These are phyloP conservation scores for Sandelia bainsii DNA, from an alignment of 2,797 vertebrate species.

Conservation along the genomic window DNA sequence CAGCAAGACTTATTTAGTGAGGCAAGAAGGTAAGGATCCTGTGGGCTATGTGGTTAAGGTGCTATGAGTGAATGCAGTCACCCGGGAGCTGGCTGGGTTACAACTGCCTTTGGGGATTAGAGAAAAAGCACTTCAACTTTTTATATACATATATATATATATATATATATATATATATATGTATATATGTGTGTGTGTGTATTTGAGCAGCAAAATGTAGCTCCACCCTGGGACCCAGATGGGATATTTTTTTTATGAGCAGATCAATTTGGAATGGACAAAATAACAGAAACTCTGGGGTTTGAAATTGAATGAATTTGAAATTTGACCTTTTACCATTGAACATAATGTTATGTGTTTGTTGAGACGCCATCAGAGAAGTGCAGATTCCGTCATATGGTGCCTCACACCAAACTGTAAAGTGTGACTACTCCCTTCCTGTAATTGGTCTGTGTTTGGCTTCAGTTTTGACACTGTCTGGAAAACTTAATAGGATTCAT, in stretches of 20 bases:
- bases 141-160: too few species aligned
- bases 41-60: slow-evolving; percentile 50
- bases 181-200: too few species aligned
- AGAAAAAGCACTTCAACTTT: not conserved
- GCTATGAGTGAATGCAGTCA: slow-evolving; percentile 56
- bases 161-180: too few species aligned
- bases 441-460: not conserved
- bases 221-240: too few species aligned
- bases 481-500: not conserved
- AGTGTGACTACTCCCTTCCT: not conserved
- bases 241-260: too few species aligned
- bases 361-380: not conserved
- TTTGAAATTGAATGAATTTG: too few species aligned
- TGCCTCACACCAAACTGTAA: slow-evolving; percentile 1
- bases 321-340: too few species aligned
- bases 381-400: not conserved
- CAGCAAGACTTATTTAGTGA: slow-evolving; percentile 59
- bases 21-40: slow-evolving; percentile 53
- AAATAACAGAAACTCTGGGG: not conserved
- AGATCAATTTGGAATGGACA: not conserved
- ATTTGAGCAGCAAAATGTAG: too few species aligned
- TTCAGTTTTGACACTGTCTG: not conserved
- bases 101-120: slow-evolving; percentile 10
- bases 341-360: not conserved
- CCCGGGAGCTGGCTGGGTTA: slow-evolving; percentile 32